phyloP scores from a whole-genome alignment of 2,113 vertebrate species.

The Antidorcas marsupialis region DNA sequence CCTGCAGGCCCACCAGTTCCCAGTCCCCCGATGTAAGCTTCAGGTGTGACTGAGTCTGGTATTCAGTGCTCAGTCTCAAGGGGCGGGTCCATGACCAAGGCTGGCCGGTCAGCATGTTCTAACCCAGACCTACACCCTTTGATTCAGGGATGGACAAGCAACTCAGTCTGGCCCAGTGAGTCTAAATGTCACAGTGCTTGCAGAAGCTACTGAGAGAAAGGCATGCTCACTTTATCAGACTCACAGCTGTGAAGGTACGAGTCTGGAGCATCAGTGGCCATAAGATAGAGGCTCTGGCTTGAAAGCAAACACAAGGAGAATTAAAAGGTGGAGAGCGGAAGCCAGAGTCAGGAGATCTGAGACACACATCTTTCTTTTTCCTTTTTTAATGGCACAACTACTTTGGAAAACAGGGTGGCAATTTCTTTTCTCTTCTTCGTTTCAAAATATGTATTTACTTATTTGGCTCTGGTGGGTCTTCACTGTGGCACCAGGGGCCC shows the following conservation, averaged over 20 bases:
- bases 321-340: neutral
- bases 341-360: fast-evolving
- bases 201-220: neutral
- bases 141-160: neutral
- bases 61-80: neutral
- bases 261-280: fast-evolving
- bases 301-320: neutral
- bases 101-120: neutral
- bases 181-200: neutral
- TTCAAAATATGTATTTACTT: neutral
- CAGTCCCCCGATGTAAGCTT: neutral
- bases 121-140: neutral
- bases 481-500: neutral
- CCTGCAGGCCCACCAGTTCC: neutral
- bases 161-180: neutral
- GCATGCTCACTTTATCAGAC: too few relatives aligned
- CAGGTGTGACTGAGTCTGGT: neutral
- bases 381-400: neutral
- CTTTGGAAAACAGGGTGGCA: neutral
- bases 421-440: neutral
- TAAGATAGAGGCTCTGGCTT: fast-evolving
- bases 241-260: neutral
- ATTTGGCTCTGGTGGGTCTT: neutral
- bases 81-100: fast-evolving
- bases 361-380: neutral